These are phyloP conservation scores for Capitulum mitella DNA, from an alignment of 2,888 invertebrate species.

Conservation along the genomic window DNA sequence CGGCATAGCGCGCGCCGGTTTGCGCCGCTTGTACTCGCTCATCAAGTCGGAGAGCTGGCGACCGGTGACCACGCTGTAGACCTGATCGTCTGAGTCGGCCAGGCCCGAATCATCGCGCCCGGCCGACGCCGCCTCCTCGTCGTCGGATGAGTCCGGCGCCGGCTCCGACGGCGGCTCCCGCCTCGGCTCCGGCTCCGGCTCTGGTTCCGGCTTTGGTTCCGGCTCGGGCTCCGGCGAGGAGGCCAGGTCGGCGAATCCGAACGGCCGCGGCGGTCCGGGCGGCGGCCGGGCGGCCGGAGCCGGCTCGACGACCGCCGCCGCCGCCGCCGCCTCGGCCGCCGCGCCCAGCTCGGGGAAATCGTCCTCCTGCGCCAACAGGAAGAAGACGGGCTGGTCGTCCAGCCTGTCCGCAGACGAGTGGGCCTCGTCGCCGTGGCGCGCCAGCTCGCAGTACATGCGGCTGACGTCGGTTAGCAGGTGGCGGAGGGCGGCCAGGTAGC, in stretches of 20 bases:
- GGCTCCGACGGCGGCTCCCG: background rate
- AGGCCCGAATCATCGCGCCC: background rate
- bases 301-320: too few relatives aligned
- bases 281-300: background rate
- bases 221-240: background rate
- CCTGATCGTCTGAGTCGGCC: constrained; percentile 37
- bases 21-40: constrained; percentile 51
- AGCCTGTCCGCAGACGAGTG: background rate
- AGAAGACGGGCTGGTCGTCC: background rate
- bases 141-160: background rate
- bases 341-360: background rate
- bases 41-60: constrained; percentile 48
- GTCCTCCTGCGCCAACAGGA: background rate
- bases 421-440: background rate
- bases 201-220: background rate
- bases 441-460: background rate
- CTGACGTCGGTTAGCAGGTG: background rate
- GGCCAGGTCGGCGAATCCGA: constrained; percentile 8
- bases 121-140: background rate
- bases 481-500: background rate
- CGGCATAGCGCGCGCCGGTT: constrained; percentile 48
- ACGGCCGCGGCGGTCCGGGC: background rate
- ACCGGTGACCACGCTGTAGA: constrained; percentile 47
- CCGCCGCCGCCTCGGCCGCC: background rate
- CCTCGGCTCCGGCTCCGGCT: background rate